A percentile compares a stretch with the other conserved stretches of the same genome.
phyloP scores from a whole-genome alignment of 53 echinoderm and acorn worm species.

The Stichopus horrens region DNA sequence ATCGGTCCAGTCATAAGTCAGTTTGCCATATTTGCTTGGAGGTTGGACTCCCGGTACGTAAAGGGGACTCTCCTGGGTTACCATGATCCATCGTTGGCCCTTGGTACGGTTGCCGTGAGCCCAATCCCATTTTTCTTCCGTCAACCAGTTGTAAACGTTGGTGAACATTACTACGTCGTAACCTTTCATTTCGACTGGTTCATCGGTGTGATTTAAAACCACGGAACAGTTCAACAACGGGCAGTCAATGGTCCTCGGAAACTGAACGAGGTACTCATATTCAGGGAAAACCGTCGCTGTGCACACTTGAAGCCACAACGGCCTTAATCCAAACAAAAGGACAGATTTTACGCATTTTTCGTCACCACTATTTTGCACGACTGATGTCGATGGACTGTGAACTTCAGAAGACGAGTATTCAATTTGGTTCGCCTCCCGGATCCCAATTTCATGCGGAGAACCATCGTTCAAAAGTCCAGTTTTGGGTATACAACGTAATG shows the following conservation, averaged over 20 bases:
- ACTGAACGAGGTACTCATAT: slow-evolving; percentile 36
- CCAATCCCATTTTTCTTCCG: slow-evolving; percentile 38
- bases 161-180: slow-evolving; percentile 41
- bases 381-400: background rate
- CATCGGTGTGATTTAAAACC: slow-evolving; percentile 37
- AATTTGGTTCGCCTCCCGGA: slow-evolving; percentile 32
- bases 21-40: slow-evolving; percentile 18
- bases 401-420: background rate
- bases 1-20: slow-evolving; percentile 33
- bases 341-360: slow-evolving; percentile 23
- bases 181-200: slow-evolving; percentile 30
- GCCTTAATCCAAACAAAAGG: slow-evolving; percentile 29
- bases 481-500: slow-evolving; percentile 25
- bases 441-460: slow-evolving; percentile 30
- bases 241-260: slow-evolving; percentile 22
- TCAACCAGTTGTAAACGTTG: slow-evolving; percentile 43
- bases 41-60: slow-evolving; percentile 45
- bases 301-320: slow-evolving; percentile 38
- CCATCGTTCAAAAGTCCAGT: background rate
- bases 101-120: slow-evolving; percentile 22
- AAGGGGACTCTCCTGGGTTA: slow-evolving; percentile 43
- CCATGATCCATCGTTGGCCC: slow-evolving; percentile 46
- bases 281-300: slow-evolving; percentile 32
- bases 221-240: slow-evolving; percentile 29
- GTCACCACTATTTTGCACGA: background rate